These are phyloP conservation scores for Stegophylla sp. DNA, from an alignment of 2,888 invertebrate genomes.

Conservation along the genomic window DNA sequence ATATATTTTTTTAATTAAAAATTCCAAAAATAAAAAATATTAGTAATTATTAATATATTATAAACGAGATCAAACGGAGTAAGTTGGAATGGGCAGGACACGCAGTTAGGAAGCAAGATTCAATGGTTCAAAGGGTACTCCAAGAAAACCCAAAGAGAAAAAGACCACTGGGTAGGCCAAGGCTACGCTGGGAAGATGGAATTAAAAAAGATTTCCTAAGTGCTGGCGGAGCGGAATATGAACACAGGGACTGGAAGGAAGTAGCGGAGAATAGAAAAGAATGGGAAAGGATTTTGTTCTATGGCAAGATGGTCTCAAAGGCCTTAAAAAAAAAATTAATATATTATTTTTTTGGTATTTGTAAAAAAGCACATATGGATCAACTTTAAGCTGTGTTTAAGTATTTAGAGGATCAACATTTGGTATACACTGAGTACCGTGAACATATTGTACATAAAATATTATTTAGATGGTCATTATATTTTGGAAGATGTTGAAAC, in stretches of 20 bases:
- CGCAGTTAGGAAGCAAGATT: background rate
- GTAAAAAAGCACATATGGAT: too few species aligned
- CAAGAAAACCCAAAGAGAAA: conserved; percentile 16
- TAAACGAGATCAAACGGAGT: conserved; percentile 21
- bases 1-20: too few species aligned
- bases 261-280: background rate
- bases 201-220: background rate
- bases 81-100: conserved; percentile 9
- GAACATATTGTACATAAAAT: too few species aligned
- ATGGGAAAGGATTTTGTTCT: conserved; percentile 3
- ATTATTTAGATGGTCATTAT: too few species aligned
- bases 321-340: background rate
- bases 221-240: background rate
- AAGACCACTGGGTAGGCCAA: background rate
- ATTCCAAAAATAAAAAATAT: too few species aligned
- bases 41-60: too few species aligned
- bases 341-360: too few species aligned
- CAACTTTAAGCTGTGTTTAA: too few species aligned
- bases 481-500: too few species aligned
- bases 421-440: too few species aligned
- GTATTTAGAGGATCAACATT: too few species aligned
- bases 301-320: conserved; percentile 1
- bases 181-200: background rate
- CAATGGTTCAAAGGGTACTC: conserved; percentile 13
- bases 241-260: background rate